Conservation (phyloP, 92 coral and sea anemone species). For the Muricea muricata region DNA sequence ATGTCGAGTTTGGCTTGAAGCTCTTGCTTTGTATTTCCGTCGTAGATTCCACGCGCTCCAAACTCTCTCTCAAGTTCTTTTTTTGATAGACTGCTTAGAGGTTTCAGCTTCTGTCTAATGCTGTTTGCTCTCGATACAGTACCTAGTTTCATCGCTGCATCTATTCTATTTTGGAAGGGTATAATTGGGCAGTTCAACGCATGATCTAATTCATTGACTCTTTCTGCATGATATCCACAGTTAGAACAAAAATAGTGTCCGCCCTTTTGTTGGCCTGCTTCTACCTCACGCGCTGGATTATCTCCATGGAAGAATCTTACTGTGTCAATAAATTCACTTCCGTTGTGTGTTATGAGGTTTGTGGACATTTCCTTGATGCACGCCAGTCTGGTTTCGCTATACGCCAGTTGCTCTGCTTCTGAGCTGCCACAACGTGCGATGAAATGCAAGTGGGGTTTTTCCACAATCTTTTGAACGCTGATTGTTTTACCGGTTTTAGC, state of each 20-base stretch:
- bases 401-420: slow-evolving; percentile 47
- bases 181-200: slow-evolving; percentile 46
- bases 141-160: slow-evolving; percentile 48
- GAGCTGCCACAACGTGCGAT: slow-evolving; percentile 24
- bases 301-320: slow-evolving; percentile 56
- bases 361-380: slow-evolving; percentile 29
- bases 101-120: slow-evolving; percentile 32
- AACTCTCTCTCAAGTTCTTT: slow-evolving; percentile 45
- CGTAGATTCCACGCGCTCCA: slow-evolving; percentile 39
- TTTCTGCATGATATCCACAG: slow-evolving; percentile 62
- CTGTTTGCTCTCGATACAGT: slow-evolving; percentile 43
- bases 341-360: neutral
- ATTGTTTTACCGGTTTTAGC: slow-evolving; percentile 15
- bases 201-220: slow-evolving; percentile 68
- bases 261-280: slow-evolving; percentile 65
- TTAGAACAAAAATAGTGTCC: slow-evolving; percentile 55
- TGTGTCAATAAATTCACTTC: slow-evolving; percentile 39
- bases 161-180: slow-evolving; percentile 53
- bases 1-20: slow-evolving; percentile 45
- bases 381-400: slow-evolving; percentile 45
- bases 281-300: slow-evolving; percentile 50
- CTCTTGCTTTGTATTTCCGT: slow-evolving; percentile 50
- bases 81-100: slow-evolving; percentile 28
- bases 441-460: slow-evolving; percentile 1
- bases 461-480: slow-evolving; percentile 8